Conservation (phyloP, 2,888 invertebrate species). For the Aspidiotus rigidus region DNA sequence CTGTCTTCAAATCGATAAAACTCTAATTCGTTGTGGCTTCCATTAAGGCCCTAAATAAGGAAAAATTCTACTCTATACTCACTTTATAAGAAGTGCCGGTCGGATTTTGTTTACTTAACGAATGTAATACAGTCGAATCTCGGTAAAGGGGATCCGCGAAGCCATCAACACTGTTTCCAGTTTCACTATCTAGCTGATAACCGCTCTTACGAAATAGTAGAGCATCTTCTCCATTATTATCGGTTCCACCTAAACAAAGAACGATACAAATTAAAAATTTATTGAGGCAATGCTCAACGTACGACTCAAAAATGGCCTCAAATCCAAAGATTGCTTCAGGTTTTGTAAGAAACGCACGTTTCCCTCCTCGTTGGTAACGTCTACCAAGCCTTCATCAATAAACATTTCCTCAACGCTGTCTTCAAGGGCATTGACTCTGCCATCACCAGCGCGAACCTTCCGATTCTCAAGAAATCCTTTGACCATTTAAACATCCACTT, state of each 20-base stretch:
- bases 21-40: too few species aligned
- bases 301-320: neutral
- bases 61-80: neutral
- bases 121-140: conserved; percentile 5
- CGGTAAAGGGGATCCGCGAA: conserved; percentile 17
- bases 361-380: too few species aligned
- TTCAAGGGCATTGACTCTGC: too few species aligned
- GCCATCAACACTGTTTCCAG: conserved; percentile 35
- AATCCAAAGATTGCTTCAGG: neutral
- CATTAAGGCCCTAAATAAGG: neutral
- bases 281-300: too few species aligned
- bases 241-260: conserved; percentile 27
- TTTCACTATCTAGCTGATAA: conserved; percentile 33
- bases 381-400: too few species aligned
- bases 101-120: conserved; percentile 11
- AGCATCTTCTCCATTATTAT: conserved; percentile 25
- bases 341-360: neutral
- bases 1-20: too few species aligned
- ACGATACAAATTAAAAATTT: neutral
- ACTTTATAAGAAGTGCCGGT: conserved; percentile 21
- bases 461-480: too few species aligned
- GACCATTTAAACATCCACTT: too few species aligned
- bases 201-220: conserved; percentile 24
- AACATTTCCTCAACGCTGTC: too few species aligned
- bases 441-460: too few species aligned